phyloP scores from a whole-genome alignment of 2,888 invertebrate species.

The Helicoverpa assulta region DNA sequence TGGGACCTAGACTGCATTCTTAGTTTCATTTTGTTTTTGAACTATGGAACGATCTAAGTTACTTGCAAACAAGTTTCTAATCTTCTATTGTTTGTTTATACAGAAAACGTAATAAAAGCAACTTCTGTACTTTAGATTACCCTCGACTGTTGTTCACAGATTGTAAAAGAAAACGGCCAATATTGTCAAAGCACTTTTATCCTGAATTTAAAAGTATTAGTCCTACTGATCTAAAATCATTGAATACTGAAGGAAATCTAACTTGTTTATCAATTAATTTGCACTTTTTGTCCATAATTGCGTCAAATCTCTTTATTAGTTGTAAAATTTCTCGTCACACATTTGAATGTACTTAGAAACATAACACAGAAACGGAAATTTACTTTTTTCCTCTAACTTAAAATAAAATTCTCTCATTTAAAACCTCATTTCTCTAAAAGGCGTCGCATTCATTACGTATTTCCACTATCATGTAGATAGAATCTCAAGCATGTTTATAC shows the following conservation, averaged over 20 bases:
- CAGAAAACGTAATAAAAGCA: not conserved
- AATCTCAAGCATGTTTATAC: conserved; percentile 54
- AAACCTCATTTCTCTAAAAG: conserved; percentile 54
- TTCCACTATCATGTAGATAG: conserved; percentile 46
- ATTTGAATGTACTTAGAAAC: no score
- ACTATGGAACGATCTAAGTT: conserved; percentile 40
- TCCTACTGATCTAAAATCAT: not conserved
- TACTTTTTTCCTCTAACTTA: not conserved
- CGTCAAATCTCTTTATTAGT: no score
- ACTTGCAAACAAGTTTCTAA: conserved; percentile 51
- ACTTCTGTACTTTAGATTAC: not conserved
- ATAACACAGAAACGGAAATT: not conserved
- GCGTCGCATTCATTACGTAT: conserved; percentile 43
- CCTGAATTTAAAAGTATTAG: not conserved
- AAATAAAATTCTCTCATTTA: conserved; percentile 30
- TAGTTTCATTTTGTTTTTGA: conserved; percentile 72
- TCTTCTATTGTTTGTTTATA: conserved; percentile 45
- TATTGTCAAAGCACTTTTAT: not conserved
- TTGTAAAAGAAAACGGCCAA: not conserved
- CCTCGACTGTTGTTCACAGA: not conserved
- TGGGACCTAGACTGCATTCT: conserved; percentile 72
- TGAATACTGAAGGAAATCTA: no score
- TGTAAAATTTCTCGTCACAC: no score
- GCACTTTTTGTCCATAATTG: not conserved
- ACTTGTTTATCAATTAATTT: no score